Conservation (phyloP, 2,113 vertebrate genomes). For the Poicephalus meyeri region DNA sequence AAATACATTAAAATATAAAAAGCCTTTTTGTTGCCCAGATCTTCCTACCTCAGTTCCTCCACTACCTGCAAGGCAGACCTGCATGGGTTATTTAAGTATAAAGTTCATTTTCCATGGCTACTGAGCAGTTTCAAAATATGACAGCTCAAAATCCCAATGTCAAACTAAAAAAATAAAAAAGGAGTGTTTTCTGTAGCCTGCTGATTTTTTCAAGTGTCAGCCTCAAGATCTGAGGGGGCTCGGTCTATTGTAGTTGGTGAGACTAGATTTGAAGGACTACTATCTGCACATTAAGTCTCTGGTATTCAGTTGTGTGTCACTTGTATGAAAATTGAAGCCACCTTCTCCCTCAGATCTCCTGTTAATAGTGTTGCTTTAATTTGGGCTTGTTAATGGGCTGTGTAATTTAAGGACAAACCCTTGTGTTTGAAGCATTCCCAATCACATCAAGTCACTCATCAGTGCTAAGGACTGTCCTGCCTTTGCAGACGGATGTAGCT, state of each 20-base stretch:
- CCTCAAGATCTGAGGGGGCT: not conserved
- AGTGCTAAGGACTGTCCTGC: not conserved
- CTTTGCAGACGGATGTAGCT: not conserved
- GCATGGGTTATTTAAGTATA: not conserved
- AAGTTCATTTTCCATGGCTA: not conserved
- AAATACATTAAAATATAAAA: not conserved
- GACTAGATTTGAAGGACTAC: not conserved
- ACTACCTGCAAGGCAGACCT: not conserved
- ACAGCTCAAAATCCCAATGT: not conserved
- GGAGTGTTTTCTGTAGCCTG: not conserved
- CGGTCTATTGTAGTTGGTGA: not conserved
- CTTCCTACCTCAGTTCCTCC: not conserved
- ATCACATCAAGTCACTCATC: not conserved
- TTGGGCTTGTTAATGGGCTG: not conserved
- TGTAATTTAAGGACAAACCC: constrained; percentile 24
- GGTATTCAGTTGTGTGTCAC: not conserved
- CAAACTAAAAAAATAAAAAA: not conserved
- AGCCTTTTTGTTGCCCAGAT: not conserved
- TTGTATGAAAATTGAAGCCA: constrained; percentile 1
- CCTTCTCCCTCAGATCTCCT: constrained; percentile 17
- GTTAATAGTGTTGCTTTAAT: constrained; percentile 17
- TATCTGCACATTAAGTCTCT: not conserved
- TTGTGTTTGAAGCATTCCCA: not conserved
- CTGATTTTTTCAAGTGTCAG: not conserved
- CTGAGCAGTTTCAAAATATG: not conserved